phyloP scores from a whole-genome alignment of 2,113 vertebrate species.

The crab-eating macaque (Macaca fascicularis) region DNA sequence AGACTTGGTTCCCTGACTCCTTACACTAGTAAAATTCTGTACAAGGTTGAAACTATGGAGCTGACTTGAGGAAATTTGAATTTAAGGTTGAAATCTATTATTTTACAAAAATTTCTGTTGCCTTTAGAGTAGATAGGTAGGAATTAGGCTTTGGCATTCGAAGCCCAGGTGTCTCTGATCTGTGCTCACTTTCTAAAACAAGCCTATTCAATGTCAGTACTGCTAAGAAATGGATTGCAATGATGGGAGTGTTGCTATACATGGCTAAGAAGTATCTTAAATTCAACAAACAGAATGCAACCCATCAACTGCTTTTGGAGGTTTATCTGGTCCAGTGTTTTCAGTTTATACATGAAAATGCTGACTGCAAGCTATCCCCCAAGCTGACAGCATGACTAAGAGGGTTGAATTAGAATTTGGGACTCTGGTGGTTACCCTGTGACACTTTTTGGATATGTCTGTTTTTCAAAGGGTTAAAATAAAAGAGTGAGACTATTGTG shows the following conservation, averaged over 20 bases:
- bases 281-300: neutral
- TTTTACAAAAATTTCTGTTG: neutral
- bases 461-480: slow-evolving; percentile 33
- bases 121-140: neutral
- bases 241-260: neutral
- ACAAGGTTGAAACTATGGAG: neutral
- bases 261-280: neutral
- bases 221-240: neutral
- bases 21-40: neutral
- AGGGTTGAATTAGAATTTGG: neutral
- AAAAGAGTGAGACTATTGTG: neutral
- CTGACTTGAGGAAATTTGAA: slow-evolving; percentile 25
- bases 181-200: neutral
- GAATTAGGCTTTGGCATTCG: neutral
- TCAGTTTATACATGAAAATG: neutral
- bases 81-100: neutral
- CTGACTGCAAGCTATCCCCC: neutral
- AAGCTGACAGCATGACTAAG: neutral
- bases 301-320: neutral
- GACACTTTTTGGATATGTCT: neutral
- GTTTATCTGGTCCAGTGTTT: neutral
- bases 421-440: neutral
- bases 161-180: neutral
- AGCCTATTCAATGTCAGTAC: neutral
- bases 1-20: neutral